Percentiles rank a stretch among this genome's conserved stretches.
These are phyloP conservation scores for Trypoxylon attenuatum DNA, from an alignment of 2,888 invertebrate genomes.

Conservation along the genomic window DNA sequence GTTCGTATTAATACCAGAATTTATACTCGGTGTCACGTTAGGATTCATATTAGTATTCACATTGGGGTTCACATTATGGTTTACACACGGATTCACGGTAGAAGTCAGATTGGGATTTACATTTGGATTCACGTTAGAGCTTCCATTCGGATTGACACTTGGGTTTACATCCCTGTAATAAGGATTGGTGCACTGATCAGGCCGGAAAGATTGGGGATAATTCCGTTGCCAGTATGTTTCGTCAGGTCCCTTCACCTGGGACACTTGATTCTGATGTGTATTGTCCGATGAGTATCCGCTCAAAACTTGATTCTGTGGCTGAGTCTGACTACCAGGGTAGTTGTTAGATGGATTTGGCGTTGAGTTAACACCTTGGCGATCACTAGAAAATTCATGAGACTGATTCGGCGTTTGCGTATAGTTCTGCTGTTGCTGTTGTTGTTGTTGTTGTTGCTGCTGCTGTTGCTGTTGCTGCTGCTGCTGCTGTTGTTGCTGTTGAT, in stretches of 20 bases:
- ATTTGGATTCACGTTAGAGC: constrained; percentile 39
- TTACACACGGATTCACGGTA: background rate
- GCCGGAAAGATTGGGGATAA: constrained; percentile 69
- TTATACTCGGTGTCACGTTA: constrained; percentile 60
- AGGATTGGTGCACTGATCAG: constrained; percentile 65
- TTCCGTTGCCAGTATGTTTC: constrained; percentile 73
- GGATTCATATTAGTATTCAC: constrained; percentile 63
- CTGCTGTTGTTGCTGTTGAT: constrained; percentile 54
- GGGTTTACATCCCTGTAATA: constrained; percentile 63
- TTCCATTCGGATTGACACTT: constrained; percentile 73
- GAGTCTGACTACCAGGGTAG: constrained; percentile 53
- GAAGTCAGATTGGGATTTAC: constrained; percentile 74
- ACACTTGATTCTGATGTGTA: constrained; percentile 50
- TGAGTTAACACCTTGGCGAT: constrained; percentile 53
- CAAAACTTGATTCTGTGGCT: constrained; percentile 47
- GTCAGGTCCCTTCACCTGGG: constrained; percentile 61
- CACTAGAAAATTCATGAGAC: constrained; percentile 58
- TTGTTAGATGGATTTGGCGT: constrained; percentile 47
- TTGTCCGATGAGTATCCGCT: constrained; percentile 55
- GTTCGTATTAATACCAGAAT: background rate
- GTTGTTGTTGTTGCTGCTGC: constrained; percentile 53
- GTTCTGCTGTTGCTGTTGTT: constrained; percentile 58
- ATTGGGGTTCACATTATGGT: constrained; percentile 40
- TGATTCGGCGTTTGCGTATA: constrained; percentile 50
- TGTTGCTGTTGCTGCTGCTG: constrained; percentile 57